Percentiles rank a stretch among this genome's conserved stretches.
phyloP scores from a whole-genome alignment of 2,888 invertebrate species.

The Anoplius nigerrimus region DNA sequence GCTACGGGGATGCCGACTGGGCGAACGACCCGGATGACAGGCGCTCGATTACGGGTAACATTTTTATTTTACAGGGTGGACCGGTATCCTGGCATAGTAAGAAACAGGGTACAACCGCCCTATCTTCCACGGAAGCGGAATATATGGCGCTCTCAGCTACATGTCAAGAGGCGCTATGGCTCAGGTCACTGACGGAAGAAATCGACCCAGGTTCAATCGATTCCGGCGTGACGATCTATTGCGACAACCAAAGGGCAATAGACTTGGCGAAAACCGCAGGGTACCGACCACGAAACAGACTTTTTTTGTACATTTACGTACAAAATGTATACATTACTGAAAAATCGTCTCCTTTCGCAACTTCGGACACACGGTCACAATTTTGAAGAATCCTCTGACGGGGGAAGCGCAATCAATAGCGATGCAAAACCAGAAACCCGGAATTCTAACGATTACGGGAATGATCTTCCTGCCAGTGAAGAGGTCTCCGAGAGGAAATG shows the following conservation, averaged over 20 bases:
- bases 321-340: no score
- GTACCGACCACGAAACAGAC: no score
- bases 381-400: no score
- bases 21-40: neutral
- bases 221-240: neutral
- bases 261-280: neutral
- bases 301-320: no score
- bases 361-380: no score
- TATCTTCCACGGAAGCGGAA: neutral
- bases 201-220: neutral
- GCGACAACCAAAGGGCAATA: neutral
- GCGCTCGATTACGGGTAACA: neutral
- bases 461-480: no score
- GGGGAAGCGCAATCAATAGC: no score
- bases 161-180: neutral
- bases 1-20: constrained; percentile 1
- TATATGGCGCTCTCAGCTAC: constrained; percentile 3
- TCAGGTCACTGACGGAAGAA: neutral
- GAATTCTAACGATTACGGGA: no score
- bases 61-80: neutral
- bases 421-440: no score
- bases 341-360: no score
- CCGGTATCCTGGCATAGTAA: constrained; percentile 1
- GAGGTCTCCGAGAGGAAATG: no score
- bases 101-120: neutral